Evolutionary conservation across 2,113 vertebrate genomes (phyloP).

Genomic region (Lepisosteus osseus): DNA sequence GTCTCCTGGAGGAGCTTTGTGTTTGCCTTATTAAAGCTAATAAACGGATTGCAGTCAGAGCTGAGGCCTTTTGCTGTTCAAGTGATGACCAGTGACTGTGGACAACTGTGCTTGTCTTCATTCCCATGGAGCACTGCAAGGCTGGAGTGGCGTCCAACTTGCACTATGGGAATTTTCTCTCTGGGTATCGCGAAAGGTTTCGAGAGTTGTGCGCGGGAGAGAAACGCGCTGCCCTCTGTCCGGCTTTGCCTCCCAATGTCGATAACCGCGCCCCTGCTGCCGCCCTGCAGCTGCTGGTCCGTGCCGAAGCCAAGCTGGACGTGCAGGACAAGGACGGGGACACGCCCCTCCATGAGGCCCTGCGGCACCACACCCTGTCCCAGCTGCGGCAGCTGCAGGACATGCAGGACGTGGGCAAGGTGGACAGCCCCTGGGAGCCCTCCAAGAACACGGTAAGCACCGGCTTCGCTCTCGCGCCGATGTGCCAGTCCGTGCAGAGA

Average conservation of each 20-base stretch:
- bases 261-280: background rate
- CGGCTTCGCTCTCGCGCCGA: background rate
- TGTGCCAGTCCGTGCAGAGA: too few species aligned
- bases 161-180: background rate
- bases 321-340: constrained; percentile 98
- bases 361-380: constrained; percentile 94
- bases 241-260: background rate
- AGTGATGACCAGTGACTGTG: too few species aligned
- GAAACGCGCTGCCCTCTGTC: background rate
- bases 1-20: background rate
- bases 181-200: background rate
- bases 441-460: constrained; percentile 95
- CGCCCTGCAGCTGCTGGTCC: constrained; percentile 82
- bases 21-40: background rate
- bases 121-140: too few species aligned
- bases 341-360: constrained; percentile 94
- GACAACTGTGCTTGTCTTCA: too few species aligned
- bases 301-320: constrained; percentile 94
- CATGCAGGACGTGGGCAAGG: constrained; percentile 99
- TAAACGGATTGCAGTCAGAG: background rate
- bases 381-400: constrained; percentile 96
- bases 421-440: constrained; percentile 93
- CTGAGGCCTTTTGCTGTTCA: too few species aligned
- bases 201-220: background rate
- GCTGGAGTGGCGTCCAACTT: background rate